phyloP scores from a whole-genome alignment of 1,140 invertebrate species.

The Chymomyza costata region DNA sequence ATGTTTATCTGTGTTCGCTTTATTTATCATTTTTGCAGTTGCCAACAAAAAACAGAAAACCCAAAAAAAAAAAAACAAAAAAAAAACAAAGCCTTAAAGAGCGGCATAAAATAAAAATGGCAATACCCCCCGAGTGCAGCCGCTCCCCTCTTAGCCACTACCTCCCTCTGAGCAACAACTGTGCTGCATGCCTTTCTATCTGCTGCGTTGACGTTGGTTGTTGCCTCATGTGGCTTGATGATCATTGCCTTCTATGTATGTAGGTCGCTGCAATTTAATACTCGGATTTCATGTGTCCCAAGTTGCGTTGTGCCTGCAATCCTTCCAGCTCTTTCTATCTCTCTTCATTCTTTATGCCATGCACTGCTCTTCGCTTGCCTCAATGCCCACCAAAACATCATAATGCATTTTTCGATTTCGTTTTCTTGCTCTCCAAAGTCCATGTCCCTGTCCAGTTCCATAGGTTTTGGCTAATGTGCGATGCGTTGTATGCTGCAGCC shows the following conservation, averaged over 20 bases:
- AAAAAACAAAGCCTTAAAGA: not conserved
- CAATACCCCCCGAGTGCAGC: no score
- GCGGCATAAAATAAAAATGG: no score
- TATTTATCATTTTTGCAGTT: not conserved
- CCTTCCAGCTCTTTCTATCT: not conserved
- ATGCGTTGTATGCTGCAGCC: conserved; percentile 26
- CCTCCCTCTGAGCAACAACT: no score
- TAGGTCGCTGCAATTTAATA: conserved; percentile 73
- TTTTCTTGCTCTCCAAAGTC: no score
- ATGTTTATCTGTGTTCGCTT: not conserved
- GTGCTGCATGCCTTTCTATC: not conserved
- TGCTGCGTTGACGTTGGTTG: not conserved
- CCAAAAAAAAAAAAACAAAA: not conserved
- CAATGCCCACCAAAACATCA: not conserved
- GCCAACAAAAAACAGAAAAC: not conserved
- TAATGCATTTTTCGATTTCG: conserved; percentile 24
- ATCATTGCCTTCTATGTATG: conserved; percentile 55
- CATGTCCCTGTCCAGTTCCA: not conserved
- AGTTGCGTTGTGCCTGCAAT: conserved; percentile 3
- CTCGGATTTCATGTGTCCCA: conserved; percentile 34
- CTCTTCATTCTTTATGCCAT: not conserved
- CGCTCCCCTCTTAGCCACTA: no score
- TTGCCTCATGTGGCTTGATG: conserved; percentile 5
- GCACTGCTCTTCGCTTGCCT: no score
- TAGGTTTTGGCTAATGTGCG: not conserved